These are phyloP conservation scores for Trissolcus japonicus DNA, from an alignment of 2,888 invertebrate genomes.

Conservation along the genomic window DNA sequence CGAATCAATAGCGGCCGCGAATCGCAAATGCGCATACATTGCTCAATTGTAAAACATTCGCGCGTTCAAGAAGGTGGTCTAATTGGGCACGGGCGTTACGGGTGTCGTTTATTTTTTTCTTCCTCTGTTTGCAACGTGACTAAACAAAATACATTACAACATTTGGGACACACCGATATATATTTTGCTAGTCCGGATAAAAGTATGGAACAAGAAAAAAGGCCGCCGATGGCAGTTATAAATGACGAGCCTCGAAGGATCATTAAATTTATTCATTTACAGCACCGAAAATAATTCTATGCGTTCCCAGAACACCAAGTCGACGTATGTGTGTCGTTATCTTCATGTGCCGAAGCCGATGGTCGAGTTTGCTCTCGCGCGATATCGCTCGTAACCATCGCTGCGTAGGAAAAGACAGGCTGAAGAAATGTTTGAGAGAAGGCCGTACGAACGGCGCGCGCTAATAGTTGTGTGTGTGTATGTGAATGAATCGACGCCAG, in stretches of 20 bases:
- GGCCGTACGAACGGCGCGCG: conserved; percentile 26
- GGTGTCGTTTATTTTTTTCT: conserved; percentile 16
- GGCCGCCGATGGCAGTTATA: conserved; percentile 19
- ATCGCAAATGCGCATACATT: neutral
- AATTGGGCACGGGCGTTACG: too few relatives aligned
- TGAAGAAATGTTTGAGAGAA: conserved; percentile 28
- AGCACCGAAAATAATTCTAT: conserved; percentile 49
- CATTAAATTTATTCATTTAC: conserved; percentile 51
- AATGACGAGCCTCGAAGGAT: conserved; percentile 45
- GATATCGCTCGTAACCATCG: conserved; percentile 57
- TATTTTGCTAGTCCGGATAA: conserved; percentile 25
- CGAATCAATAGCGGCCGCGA: neutral
- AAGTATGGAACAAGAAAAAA: conserved; percentile 8
- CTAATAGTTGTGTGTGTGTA: conserved; percentile 22
- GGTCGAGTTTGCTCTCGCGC: conserved; percentile 57
- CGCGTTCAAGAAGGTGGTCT: too few relatives aligned
- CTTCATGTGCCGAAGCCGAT: conserved; percentile 43
- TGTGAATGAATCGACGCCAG: conserved; percentile 43
- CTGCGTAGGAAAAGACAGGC: conserved; percentile 53
- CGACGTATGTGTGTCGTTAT: conserved; percentile 45
- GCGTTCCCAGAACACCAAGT: conserved; percentile 33
- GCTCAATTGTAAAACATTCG: too few relatives aligned
- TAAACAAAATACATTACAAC: conserved; percentile 36
- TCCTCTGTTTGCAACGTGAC: conserved; percentile 32
- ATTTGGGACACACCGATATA: conserved; percentile 33